Conservation (phyloP, 1,140 invertebrate species). For the Caerostris extrusa region DNA sequence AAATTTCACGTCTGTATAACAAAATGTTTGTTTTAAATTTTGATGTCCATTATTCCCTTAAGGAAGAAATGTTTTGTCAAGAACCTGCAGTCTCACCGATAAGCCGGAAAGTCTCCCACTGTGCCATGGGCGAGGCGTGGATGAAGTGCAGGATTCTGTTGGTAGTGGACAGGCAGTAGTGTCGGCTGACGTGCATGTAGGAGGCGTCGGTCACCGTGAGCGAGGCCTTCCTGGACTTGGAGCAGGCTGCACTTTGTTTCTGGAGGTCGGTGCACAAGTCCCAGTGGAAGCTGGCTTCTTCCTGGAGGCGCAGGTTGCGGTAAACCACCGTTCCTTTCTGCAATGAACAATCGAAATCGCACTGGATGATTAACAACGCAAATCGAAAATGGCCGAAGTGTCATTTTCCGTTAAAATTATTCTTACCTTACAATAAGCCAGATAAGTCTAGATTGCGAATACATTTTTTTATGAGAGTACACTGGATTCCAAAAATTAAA, state of each 20-base stretch:
- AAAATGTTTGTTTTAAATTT: neutral
- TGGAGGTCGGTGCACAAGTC: slow-evolving; percentile 52
- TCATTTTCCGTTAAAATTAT: neutral
- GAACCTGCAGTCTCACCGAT: neutral
- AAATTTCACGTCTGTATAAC: neutral
- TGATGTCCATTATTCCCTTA: neutral
- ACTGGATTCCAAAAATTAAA: neutral
- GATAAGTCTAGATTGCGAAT: neutral
- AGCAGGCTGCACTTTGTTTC: neutral
- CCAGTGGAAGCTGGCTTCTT: neutral
- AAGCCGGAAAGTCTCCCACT: slow-evolving; percentile 67
- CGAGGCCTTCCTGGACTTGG: neutral
- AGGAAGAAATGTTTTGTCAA: neutral
- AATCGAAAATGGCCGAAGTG: neutral
- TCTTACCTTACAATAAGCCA: neutral
- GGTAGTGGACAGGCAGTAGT: slow-evolving; percentile 53
- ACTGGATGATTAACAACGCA: neutral
- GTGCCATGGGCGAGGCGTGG: neutral
- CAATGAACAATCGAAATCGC: neutral
- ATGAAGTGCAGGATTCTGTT: slow-evolving; percentile 67
- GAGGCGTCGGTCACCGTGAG: slow-evolving; percentile 57
- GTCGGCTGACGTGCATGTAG: slow-evolving; percentile 40
- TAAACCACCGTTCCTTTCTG: slow-evolving; percentile 60
- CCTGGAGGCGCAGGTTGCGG: neutral
- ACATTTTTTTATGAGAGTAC: neutral